Conservation (phyloP, 1,140 invertebrate species). For the Ericerus pela region DNA sequence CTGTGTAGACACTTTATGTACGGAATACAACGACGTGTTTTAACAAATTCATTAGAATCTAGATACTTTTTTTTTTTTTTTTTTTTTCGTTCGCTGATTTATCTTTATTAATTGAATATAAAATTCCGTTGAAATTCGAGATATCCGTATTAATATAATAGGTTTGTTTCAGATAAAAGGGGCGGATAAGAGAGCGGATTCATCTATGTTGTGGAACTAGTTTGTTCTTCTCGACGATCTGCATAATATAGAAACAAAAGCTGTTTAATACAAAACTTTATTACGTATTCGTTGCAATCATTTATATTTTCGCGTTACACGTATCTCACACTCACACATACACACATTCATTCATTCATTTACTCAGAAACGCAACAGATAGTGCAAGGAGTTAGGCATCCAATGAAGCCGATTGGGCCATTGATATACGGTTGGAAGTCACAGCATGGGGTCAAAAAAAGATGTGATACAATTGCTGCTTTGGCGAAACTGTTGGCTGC, state of each 20-base stretch:
- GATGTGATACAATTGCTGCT: conserved; percentile 11
- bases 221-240: neutral
- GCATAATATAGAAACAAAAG: neutral
- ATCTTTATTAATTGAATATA: conserved; percentile 12
- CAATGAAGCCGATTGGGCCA: neutral
- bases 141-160: neutral
- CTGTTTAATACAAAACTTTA: conserved; percentile 1
- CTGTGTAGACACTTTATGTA: neutral
- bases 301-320: too few species aligned
- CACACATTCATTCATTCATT: too few species aligned
- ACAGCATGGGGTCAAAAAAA: conserved; percentile 1
- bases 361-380: neutral
- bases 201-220: neutral
- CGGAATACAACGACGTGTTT: neutral
- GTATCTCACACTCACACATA: too few species aligned
- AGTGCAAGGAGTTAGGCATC: neutral
- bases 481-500: too few species aligned
- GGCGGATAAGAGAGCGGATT: conserved; percentile 5
- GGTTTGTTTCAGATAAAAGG: neutral
- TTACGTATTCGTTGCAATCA: neutral
- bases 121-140: conserved; percentile 8
- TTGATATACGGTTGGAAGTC: neutral
- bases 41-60: conserved; percentile 9
- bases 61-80: too few species aligned
- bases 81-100: conserved; percentile 4